Conservation (phyloP, 2,113 vertebrate species). For the Callithrix jacchus region DNA sequence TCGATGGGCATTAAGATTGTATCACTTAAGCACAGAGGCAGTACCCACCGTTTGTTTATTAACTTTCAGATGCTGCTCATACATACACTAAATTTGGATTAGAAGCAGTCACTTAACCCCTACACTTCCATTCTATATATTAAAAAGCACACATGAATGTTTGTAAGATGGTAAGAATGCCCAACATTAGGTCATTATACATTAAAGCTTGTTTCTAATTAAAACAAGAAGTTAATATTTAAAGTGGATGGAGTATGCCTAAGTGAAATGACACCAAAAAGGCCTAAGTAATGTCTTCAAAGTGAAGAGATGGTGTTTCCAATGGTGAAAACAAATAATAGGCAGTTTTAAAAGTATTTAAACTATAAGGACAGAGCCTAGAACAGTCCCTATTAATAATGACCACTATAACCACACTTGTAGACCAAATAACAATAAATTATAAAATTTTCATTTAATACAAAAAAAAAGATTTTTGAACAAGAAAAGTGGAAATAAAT, state of each 20-base stretch:
- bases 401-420: background rate
- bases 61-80: background rate
- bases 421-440: background rate
- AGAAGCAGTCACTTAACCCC: background rate
- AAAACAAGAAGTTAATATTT: slow-evolving; percentile 20
- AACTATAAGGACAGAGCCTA: background rate
- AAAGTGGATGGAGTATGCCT: background rate
- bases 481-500: background rate
- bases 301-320: background rate
- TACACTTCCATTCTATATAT: background rate
- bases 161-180: background rate
- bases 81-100: background rate
- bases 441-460: background rate
- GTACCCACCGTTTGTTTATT: background rate
- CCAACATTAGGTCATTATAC: background rate
- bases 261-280: background rate
- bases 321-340: background rate
- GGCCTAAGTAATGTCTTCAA: background rate
- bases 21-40: background rate
- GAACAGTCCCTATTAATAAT: background rate
- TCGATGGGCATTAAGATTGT: background rate
- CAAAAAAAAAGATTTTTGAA: background rate
- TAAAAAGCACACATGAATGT: background rate
- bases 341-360: background rate
- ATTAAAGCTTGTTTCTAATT: background rate